Percentiles rank a stretch among this genome's conserved stretches.
phyloP scores from a whole-genome alignment of 2,113 vertebrate genomes.

The Petrocephalus microphthalmus region DNA sequence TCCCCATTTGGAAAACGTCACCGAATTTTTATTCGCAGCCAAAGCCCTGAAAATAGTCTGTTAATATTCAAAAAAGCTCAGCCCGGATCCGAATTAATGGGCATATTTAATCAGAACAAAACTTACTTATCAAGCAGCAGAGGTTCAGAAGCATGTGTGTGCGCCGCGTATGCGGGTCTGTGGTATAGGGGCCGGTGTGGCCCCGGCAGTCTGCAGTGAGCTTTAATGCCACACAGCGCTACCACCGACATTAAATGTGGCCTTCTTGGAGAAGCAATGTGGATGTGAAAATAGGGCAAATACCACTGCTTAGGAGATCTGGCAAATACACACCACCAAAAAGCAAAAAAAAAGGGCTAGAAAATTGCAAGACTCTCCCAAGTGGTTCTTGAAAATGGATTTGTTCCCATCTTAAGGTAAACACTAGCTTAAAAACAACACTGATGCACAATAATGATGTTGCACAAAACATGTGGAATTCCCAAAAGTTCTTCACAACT shows the following conservation, averaged over 20 bases:
- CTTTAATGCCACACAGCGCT: constrained; percentile 70
- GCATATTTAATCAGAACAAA: not conserved
- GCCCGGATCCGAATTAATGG: not conserved
- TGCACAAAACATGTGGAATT: not conserved
- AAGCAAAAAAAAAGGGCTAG: not conserved
- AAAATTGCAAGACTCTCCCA: not conserved
- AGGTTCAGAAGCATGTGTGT: not conserved
- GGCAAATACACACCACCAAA: not conserved
- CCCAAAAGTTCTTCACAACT: not conserved
- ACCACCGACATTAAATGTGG: constrained; percentile 64
- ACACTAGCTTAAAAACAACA: not conserved
- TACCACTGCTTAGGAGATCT: too few species aligned
- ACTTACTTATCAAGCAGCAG: not conserved
- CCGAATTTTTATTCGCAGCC: not conserved
- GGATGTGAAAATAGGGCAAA: constrained; percentile 71
- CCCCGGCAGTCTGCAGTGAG: constrained; percentile 46
- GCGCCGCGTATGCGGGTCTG: too few species aligned
- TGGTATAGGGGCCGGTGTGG: constrained; percentile 47
- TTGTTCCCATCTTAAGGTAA: not conserved
- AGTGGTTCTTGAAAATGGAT: not conserved
- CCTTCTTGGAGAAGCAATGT: constrained; percentile 76
- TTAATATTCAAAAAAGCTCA: not conserved
- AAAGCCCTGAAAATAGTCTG: not conserved
- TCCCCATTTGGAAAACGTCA: not conserved
- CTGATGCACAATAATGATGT: not conserved